Evolutionary conservation across 2,888 invertebrate species (phyloP).

Genomic region (Invenusta paracnida): DNA sequence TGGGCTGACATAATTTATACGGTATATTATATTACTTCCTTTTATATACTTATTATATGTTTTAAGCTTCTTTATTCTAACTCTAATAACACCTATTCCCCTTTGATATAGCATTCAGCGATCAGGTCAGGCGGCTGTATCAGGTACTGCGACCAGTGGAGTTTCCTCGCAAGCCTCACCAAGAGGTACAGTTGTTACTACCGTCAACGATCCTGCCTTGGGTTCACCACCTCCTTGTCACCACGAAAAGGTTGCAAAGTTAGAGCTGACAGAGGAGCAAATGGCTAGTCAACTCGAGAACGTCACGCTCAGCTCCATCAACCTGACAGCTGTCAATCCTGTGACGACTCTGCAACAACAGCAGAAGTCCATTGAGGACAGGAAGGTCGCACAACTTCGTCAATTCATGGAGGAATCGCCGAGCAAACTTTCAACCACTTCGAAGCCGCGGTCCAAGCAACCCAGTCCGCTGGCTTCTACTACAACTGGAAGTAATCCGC

Average conservation of each 20-base stretch:
- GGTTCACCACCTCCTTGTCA: too few relatives aligned
- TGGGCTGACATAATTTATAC: too few relatives aligned
- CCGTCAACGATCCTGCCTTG: too few relatives aligned
- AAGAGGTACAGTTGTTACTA: too few relatives aligned
- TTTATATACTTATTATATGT: too few relatives aligned
- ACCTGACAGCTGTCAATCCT: neutral
- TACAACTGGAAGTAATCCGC: neutral
- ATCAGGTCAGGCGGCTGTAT: too few relatives aligned
- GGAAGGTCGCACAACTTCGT: conserved; percentile 24
- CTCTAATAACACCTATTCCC: too few relatives aligned
- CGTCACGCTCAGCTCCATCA: neutral
- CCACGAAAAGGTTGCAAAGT: neutral
- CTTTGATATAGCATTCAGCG: too few relatives aligned
- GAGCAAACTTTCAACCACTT: neutral
- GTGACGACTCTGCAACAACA: too few relatives aligned
- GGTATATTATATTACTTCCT: neutral
- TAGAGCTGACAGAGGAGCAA: neutral
- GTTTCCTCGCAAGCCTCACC: too few relatives aligned
- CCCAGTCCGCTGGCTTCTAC: neutral
- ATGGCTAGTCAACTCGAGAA: neutral
- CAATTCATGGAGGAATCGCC: conserved; percentile 2
- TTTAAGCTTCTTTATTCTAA: too few relatives aligned
- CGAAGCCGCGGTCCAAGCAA: neutral
- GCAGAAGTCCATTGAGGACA: neutral
- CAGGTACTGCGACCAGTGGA: too few relatives aligned